Conservation (phyloP, 1,140 invertebrate species). For the Atta texana region DNA sequence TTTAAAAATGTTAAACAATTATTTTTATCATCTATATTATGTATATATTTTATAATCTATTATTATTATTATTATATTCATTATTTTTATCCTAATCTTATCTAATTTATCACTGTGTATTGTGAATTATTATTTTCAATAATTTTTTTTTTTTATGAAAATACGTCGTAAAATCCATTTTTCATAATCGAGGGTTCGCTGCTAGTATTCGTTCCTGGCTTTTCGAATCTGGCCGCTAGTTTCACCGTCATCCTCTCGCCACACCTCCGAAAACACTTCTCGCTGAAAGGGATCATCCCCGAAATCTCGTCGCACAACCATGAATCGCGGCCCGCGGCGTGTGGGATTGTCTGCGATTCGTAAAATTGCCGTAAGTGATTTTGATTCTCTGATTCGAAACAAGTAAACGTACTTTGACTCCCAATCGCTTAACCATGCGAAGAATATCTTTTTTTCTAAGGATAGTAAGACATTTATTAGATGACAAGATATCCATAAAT, state of each 20-base stretch:
- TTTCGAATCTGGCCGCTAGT: too few species aligned
- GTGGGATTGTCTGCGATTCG: slow-evolving; percentile 28
- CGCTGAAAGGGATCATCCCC: slow-evolving; percentile 51
- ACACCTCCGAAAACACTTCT: slow-evolving; percentile 58
- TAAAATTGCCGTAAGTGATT: slow-evolving; percentile 63
- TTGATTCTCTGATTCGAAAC: slow-evolving; percentile 21
- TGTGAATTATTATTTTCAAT: too few species aligned
- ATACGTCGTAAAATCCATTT: too few species aligned
- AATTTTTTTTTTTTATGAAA: too few species aligned
- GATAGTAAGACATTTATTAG: slow-evolving; percentile 4
- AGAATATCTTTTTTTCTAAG: background rate
- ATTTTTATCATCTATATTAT: too few species aligned
- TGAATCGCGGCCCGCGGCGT: slow-evolving; percentile 26
- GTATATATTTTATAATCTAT: too few species aligned
- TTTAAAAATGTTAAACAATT: too few species aligned
- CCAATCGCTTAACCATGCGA: slow-evolving; percentile 20
- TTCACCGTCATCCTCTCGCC: background rate
- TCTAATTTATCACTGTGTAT: too few species aligned
- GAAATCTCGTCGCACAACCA: slow-evolving; percentile 30
- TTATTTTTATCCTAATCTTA: too few species aligned
- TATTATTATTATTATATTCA: too few species aligned
- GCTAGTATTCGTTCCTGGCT: too few species aligned
- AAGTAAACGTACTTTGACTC: slow-evolving; percentile 38
- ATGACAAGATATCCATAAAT: background rate
- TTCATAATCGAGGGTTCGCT: too few species aligned